Evolutionary conservation across 2,888 invertebrate genomes (phyloP), one percentile per base, ranked within the genome.

Genomic region (Argynnis bischoffii): DNA sequence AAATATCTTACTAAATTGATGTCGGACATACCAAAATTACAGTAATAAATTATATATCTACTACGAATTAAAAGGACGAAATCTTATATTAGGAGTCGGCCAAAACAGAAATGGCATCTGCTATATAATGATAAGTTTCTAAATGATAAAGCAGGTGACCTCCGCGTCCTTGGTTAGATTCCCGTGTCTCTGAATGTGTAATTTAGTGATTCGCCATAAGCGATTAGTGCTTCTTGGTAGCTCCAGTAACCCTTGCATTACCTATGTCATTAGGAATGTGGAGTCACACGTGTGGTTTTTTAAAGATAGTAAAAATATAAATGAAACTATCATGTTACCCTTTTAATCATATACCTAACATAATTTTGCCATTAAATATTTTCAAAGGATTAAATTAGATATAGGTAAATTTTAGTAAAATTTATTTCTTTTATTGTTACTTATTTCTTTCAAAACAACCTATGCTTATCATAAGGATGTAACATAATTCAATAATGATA

Each of bases 171-270:
- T 91, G 90, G 85, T 84, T 83, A 82, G 89, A 87, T 83, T 89
- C 89, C 89, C 86, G 90, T 92, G 92, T 92, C 92, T 92, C 88
- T 92, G 77, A 74, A 85, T 79, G 85, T 91, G 88, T 89, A 92
- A 92, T 92, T 92, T 92, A 79, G 83, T 79, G 83, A 86, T 90
- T 90, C 91, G 85, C 84, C 81, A 84, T 87, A 90, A 89, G 82
- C 91, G 90, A 92, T 92, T 92, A 92, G 83, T 77, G 86, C 76
- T 91, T 91, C 92, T 89, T 83, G 91, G 92, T 89, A 92, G 88
- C 89, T 83, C 80, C 77, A 77, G 79, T 78, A 81, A 83, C 82
- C 87, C 83, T 75, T 74, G 77, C 77, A 92, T 91, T 90, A n/a
- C n/a, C n/a, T n/a, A 91, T 92, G 87, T 90, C 89, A 90, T 91